Base-by-base conservation (phyloP, 1,140 invertebrate species). In the Prorops nasuta region DNA sequence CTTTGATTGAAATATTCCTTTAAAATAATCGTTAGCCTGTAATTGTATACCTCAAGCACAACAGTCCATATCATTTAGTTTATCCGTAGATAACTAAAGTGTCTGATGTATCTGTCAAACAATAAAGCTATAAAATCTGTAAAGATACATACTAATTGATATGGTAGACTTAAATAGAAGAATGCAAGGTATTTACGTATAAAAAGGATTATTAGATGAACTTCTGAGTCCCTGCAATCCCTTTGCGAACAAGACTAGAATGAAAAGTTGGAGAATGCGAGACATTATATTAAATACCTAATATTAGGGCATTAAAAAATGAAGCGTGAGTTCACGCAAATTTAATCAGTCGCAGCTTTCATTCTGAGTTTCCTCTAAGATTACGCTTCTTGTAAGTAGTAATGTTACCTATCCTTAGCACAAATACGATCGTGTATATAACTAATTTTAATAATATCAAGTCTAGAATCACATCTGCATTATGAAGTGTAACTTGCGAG, bases 381-480 rank as follows among this genome's bases (percentile, higher is more conserved):
- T 46, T 57, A 53, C n/a, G n/a, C n/a, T n/a, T n/a, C n/a, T 42
- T 55, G 45, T 53, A 43, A 51, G 51, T 51, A 47, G 44, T 56
- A 56, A 28, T 28, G 24, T 28, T 10, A 10, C n/a, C 24, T 28
- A 28, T 28, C 4, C 24, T 28, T 28, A 28, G 4, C 24, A 28
- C 10, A 28, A 6, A 28, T 43, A 31, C 15, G 12, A 46, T 46
- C 48, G 42, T 51, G 22, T 60, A 58, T 39, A 44, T 35, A 42
- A 39, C 36, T 62, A 61, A 39, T 50, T 48, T 55, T 46, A 28
- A 44, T 54, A 62, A 58, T 58, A 56, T 55, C 52, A 46, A 62
- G 60, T 54, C 68, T 73, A 73, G 66, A 67, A 75, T 76, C 75
- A 77, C 75, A 76, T 69, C 69, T 74, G 72, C 69, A 67, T 74